These are phyloP conservation scores for Eupsilia transversa DNA, from an alignment of 2,888 invertebrate species.

Conservation along the genomic window DNA sequence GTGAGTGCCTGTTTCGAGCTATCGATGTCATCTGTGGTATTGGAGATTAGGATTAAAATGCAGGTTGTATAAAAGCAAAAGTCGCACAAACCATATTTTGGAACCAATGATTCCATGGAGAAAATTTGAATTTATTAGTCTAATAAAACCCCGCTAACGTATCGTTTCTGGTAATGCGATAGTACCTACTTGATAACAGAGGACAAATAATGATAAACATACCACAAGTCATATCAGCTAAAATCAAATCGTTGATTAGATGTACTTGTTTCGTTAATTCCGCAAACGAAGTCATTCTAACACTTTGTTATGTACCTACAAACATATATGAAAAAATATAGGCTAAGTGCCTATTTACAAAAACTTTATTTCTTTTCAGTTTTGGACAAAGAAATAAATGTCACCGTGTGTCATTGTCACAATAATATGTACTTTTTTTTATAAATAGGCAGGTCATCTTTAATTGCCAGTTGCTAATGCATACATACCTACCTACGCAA, in stretches of 20 bases:
- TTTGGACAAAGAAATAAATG: not conserved
- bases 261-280: constrained; percentile 82
- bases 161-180: not conserved
- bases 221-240: constrained; percentile 82
- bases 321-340: not conserved
- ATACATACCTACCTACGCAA: not conserved
- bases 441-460: not conserved
- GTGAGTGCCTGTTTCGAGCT: constrained; percentile 66
- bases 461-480: constrained; percentile 40
- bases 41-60: not conserved
- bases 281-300: constrained; percentile 73
- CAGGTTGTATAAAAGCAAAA: not conserved
- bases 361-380: too few relatives aligned
- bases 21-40: constrained; percentile 66
- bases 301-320: not conserved
- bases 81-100: not conserved
- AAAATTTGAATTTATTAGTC: too few relatives aligned
- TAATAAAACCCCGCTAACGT: not conserved
- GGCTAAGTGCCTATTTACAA: not conserved
- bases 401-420: constrained; percentile 25
- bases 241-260: constrained; percentile 81
- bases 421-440: not conserved
- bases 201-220: constrained; percentile 39
- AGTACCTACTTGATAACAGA: not conserved
- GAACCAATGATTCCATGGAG: not conserved